These are phyloP conservation scores for Hirtodrosophila duncani DNA, from an alignment of 2,888 invertebrate genomes.

Conservation along the genomic window DNA sequence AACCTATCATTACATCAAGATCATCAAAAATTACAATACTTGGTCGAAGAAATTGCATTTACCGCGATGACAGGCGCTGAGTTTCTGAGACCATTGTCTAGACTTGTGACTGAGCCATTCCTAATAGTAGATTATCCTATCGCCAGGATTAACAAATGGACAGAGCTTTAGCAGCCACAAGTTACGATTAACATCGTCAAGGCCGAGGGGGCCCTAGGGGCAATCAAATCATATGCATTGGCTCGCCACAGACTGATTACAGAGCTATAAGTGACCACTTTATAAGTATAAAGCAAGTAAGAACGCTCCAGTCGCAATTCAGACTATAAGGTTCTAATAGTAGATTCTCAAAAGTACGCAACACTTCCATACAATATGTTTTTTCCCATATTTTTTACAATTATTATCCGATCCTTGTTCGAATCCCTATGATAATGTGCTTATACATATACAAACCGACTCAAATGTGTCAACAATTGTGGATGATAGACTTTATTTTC, in stretches of 20 bases:
- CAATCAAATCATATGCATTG: not conserved
- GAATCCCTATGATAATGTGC: no score
- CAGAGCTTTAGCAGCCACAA: slow-evolving; percentile 49
- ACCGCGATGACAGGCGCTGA: slow-evolving; percentile 55
- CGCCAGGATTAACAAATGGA: slow-evolving; percentile 58
- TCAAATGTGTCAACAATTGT: no score
- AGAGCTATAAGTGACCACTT: slow-evolving; percentile 56
- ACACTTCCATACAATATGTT: no score
- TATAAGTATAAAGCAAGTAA: no score
- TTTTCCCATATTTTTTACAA: no score
- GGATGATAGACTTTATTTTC: no score
- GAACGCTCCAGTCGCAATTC: no score
- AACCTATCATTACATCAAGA: slow-evolving; percentile 25
- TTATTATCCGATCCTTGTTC: no score
- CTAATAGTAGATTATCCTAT: slow-evolving; percentile 70
- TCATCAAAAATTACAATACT: slow-evolving; percentile 40
- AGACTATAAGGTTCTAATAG: no score
- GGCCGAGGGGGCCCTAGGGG: no score
- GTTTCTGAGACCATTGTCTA: slow-evolving; percentile 63
- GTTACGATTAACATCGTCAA: slow-evolving; percentile 67
- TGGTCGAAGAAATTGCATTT: slow-evolving; percentile 23
- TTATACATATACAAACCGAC: no score
- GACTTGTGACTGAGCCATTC: slow-evolving; percentile 67
- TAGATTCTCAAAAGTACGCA: no score
- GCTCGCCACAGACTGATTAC: not conserved